These are phyloP conservation scores for Lutra lutra DNA, from an alignment of 2,797 vertebrate species.

Conservation along the genomic window DNA sequence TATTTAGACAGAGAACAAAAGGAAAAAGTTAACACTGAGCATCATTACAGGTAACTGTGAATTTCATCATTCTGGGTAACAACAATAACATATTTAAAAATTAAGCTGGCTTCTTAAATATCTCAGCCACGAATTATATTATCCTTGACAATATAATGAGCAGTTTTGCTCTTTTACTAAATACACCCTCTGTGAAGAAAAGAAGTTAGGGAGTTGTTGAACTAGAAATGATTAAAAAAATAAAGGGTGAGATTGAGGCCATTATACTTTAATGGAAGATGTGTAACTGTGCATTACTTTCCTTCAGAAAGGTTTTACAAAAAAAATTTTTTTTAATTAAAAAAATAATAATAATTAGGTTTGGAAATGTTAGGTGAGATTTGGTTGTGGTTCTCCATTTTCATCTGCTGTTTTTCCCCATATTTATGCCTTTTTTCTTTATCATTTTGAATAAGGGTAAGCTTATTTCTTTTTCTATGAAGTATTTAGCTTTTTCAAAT, in stretches of 20 bases:
- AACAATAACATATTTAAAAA: constrained; percentile 50
- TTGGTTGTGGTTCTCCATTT: not conserved
- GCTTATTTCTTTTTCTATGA: not conserved
- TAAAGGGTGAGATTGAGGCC: not conserved
- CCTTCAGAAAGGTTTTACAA: constrained; percentile 6
- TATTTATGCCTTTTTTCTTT: constrained; percentile 2
- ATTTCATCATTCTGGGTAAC: constrained; percentile 44
- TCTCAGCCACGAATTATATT: not conserved
- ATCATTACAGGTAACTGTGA: constrained; percentile 67
- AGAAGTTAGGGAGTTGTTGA: not conserved
- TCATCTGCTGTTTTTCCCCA: not conserved
- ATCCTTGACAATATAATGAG: constrained; percentile 40
- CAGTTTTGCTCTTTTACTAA: not conserved
- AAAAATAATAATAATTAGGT: not conserved
- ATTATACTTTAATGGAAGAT: not conserved
- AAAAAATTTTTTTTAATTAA: no score
- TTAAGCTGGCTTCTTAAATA: not conserved
- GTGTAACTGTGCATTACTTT: not conserved
- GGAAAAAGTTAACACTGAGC: not conserved
- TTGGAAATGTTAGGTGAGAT: not conserved
- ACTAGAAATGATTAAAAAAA: not conserved
- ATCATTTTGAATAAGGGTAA: not conserved
- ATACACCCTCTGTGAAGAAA: not conserved
- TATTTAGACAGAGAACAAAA: constrained; percentile 55
- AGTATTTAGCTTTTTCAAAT: not conserved